Base-by-base conservation (phyloP, 2,113 vertebrate genomes). In the Varanus komodoensis region DNA sequence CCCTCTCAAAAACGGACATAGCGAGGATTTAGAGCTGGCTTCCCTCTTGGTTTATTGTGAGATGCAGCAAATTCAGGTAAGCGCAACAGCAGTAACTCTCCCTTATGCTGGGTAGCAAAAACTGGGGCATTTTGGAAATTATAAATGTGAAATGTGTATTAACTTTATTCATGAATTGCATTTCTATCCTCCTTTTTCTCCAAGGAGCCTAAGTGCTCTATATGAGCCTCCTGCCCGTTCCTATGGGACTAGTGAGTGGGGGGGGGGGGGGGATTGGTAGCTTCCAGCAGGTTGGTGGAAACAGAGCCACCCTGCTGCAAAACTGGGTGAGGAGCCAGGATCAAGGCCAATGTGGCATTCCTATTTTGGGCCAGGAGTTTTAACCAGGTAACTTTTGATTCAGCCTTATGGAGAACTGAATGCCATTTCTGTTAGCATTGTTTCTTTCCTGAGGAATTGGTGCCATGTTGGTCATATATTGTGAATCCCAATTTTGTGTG, bases 1-100 rank as follows among this genome's bases (percentile, higher is more conserved):
- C 50, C 98, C 99, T 87, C 97, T 99, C 69, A 99, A 98, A 95
- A 99, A 99, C 0, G 99, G 99, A 77, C 98, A 97, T 84, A 99
- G 97, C 74, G 99, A 99, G 94, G 97, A 98, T 86, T 95, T 99
- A 25, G 99, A 99, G 92, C 96, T 99, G 92, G 98, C 99, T 0
- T 98, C 98, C 1, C 98, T 99, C 64, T 96, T 99, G 95, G 97
- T 99, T 93, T 97, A 98, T 96, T 98, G 99, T 92, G 97, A 97
- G 19, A 96, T 98, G 86, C 95, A 98, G 32, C 98, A 97, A n/a
- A 97, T 99, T 11, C 97, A 97, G 98, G 99, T 99, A 95, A 98
- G 95, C 93, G 57, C 50, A 57, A 92, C 82, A 88, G 25, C 57
- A 17, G 6, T 29, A 34, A 86, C 34, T 25, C 38, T 6, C 27